Conservation (phyloP, 1,140 invertebrate species). For the Drosophila nebulosa region DNA sequence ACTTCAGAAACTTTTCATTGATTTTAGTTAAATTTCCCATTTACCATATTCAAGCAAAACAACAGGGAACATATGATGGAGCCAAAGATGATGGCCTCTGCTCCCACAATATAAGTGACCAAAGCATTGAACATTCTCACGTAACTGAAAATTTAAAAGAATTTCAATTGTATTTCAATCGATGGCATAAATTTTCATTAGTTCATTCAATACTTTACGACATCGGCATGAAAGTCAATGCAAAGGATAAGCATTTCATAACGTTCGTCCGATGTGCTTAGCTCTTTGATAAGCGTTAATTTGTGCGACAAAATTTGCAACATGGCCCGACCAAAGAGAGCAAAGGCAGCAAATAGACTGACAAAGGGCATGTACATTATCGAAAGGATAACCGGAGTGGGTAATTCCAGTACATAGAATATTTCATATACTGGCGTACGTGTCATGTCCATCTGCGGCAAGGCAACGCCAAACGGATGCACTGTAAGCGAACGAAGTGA, state of each 20-base stretch:
- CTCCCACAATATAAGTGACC: constrained; percentile 56
- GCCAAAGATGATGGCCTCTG: constrained; percentile 70
- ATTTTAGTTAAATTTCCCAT: too few species aligned
- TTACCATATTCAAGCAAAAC: constrained; percentile 73
- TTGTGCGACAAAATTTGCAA: constrained; percentile 57
- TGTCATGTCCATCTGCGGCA: constrained; percentile 63
- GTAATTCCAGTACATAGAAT: constrained; percentile 58
- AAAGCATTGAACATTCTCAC: constrained; percentile 53
- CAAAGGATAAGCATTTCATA: constrained; percentile 36
- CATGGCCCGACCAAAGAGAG: constrained; percentile 67
- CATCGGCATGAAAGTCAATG: constrained; percentile 42
- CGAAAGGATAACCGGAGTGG: constrained; percentile 52
- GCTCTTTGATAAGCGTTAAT: constrained; percentile 24
- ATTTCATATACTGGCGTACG: constrained; percentile 61
- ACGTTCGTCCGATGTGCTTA: constrained; percentile 14
- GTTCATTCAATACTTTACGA: constrained; percentile 27
- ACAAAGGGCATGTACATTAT: constrained; percentile 78
- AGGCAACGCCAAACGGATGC: constrained; percentile 66
- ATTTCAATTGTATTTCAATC: not conserved
- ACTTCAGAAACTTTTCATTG: not conserved
- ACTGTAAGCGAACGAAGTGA: constrained; percentile 25
- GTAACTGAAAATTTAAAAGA: constrained; percentile 38
- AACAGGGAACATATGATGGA: constrained; percentile 61
- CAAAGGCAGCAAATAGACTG: constrained; percentile 66
- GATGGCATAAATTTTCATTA: not conserved